Percentiles rank a stretch among this genome's conserved stretches.
Evolutionary conservation across 23 tunicate species (phyloP).

Genomic region (Phallusia fumigata): DNA sequence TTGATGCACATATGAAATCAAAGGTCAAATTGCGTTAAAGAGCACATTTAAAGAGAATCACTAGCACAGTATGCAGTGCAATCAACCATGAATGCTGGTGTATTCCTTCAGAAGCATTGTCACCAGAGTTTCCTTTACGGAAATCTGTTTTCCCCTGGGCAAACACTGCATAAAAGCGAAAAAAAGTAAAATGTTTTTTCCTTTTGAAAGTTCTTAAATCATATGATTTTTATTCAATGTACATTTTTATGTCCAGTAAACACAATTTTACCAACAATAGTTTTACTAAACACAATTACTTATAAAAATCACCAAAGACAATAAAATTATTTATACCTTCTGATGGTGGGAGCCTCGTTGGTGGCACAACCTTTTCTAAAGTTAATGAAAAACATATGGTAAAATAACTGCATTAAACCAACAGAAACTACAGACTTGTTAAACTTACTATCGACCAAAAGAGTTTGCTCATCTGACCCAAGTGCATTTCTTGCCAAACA

Average conservation of each 20-base stretch:
- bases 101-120: not conserved
- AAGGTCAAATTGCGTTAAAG: not conserved
- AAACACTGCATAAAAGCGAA: not conserved
- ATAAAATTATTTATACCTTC: not conserved
- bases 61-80: not conserved
- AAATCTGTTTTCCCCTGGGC: not conserved
- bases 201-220: not conserved
- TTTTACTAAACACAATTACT: too few species aligned
- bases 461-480: constrained; percentile 18
- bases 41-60: not conserved
- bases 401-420: not conserved
- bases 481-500: constrained; percentile 39
- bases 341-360: constrained; percentile 30
- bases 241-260: too few species aligned
- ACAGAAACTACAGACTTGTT: not conserved
- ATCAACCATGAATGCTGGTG: not conserved
- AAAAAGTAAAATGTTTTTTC: not conserved
- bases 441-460: constrained; percentile 33
- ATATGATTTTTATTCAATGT: not conserved
- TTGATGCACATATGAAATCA: too few species aligned
- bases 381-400: not conserved
- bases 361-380: constrained; percentile 5
- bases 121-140: not conserved
- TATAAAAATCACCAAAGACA: too few species aligned
- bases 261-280: too few species aligned